Conservation (phyloP, 2,113 vertebrate genomes). For the Lepus timidus region DNA sequence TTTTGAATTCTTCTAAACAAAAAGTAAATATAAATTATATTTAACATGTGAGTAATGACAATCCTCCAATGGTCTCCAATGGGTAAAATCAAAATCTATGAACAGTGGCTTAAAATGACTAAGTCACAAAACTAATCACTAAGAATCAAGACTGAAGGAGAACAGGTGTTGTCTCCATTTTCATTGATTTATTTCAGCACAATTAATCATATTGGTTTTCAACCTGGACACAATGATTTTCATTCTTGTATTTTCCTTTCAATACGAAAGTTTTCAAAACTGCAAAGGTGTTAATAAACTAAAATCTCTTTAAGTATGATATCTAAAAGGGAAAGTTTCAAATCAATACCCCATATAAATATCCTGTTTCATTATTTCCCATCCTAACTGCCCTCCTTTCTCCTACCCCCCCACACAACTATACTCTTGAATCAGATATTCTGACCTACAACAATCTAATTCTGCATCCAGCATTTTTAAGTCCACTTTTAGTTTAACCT, state of each 20-base stretch:
- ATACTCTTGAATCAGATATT: neutral
- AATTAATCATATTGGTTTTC: neutral
- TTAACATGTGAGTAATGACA: neutral
- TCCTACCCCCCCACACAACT: neutral
- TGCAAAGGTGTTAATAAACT: neutral
- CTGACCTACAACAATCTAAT: neutral
- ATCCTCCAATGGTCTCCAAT: neutral
- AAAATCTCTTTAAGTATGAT: neutral
- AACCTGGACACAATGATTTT: neutral
- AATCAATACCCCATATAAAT: conserved; percentile 5
- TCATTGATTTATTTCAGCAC: neutral
- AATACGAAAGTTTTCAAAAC: neutral
- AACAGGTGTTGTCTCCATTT: neutral
- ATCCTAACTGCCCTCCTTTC: neutral
- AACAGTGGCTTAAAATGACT: neutral
- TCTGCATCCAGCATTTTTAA: neutral
- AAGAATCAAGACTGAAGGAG: neutral
- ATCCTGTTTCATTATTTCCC: neutral
- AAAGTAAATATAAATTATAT: neutral
- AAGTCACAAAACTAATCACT: neutral
- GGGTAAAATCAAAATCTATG: neutral
- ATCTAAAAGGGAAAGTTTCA: neutral
- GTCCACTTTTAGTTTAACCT: conserved; percentile 43
- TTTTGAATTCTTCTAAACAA: neutral
- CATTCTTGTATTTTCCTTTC: conserved; percentile 15